Percentiles rank a stretch among this genome's conserved stretches.
These are phyloP conservation scores for Pyrgilauda ruficollis DNA, from an alignment of 2,113 vertebrate genomes.

Conservation along the genomic window DNA sequence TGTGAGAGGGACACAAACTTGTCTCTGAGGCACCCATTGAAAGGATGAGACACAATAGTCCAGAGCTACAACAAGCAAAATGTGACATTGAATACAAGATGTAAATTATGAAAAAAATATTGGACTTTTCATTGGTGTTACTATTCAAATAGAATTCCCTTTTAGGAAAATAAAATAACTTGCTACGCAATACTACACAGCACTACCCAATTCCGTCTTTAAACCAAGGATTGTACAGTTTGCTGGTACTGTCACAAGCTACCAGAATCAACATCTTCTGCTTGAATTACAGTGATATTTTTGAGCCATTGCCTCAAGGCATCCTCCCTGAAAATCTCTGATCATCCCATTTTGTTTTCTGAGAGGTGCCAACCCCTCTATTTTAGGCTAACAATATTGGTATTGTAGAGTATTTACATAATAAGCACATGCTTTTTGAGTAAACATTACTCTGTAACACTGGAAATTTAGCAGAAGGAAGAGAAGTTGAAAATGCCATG, in stretches of 20 bases:
- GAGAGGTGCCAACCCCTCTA: background rate
- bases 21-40: background rate
- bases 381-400: background rate
- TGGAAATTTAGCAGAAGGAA: slow-evolving; percentile 37
- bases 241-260: background rate
- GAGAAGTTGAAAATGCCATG: background rate
- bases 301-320: background rate
- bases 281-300: background rate
- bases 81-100: background rate
- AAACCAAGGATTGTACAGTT: background rate
- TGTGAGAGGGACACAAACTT: background rate
- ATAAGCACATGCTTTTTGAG: background rate
- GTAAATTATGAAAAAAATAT: background rate
- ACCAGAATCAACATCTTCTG: background rate
- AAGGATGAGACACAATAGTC: background rate
- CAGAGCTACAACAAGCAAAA: background rate
- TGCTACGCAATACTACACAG: background rate
- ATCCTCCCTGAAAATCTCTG: background rate
- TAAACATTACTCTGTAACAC: background rate
- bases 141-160: background rate
- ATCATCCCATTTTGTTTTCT: background rate
- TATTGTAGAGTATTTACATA: background rate
- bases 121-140: background rate
- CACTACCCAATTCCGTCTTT: background rate
- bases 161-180: background rate